Conservation (phyloP, 2,113 vertebrate species). For the Haplotaxodon microlepis region DNA sequence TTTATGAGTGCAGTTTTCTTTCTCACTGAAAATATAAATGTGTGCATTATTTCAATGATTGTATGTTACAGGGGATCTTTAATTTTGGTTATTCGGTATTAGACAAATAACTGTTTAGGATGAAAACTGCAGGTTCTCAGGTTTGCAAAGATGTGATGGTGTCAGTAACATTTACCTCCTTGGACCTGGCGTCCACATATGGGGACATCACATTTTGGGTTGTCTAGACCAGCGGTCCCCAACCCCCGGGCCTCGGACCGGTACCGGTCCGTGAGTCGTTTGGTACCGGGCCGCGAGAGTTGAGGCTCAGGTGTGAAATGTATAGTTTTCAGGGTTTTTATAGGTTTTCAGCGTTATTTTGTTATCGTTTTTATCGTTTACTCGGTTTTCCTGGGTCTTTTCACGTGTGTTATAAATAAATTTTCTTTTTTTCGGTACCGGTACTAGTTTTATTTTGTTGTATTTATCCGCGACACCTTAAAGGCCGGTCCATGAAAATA, state of each 20-base stretch:
- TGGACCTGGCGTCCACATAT: fast-evolving
- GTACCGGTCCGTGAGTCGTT: no score
- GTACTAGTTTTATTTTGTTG: no score
- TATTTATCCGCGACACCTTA: no score
- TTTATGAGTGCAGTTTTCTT: background rate
- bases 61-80: background rate
- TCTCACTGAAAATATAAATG: fast-evolving
- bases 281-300: no score
- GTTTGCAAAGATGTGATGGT: background rate
- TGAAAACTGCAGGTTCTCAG: background rate
- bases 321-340: no score
- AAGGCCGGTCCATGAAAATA: no score
- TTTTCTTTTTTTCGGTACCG: no score
- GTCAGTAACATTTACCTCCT: fast-evolving
- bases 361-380: no score
- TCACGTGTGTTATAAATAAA: no score
- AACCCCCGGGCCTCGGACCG: no score
- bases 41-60: background rate
- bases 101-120: background rate
- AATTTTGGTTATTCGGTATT: fast-evolving
- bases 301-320: no score
- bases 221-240: background rate
- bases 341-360: no score
- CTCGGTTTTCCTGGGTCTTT: fast-evolving
- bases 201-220: background rate